Percentiles rank a stretch among this genome's conserved stretches.
These are phyloP conservation scores for Myotis davidii DNA, from an alignment of 2,113 vertebrate genomes.

Conservation along the genomic window DNA sequence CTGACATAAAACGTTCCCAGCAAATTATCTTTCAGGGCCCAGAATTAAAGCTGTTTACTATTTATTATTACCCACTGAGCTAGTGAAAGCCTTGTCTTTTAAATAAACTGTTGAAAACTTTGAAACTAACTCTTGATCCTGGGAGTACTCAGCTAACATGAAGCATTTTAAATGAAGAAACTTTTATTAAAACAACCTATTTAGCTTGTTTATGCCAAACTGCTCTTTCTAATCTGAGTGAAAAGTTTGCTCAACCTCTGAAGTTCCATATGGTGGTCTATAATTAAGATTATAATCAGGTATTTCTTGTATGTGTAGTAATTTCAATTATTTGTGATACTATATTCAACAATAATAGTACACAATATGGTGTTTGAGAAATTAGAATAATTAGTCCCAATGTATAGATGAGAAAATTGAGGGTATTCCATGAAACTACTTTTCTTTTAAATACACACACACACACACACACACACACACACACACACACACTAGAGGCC, in stretches of 20 bases:
- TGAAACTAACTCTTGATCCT: neutral
- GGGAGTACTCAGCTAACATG: neutral
- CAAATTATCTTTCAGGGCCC: neutral
- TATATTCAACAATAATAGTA: neutral
- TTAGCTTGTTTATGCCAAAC: neutral
- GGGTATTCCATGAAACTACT: neutral
- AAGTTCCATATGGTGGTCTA: neutral
- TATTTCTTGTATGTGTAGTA: neutral
- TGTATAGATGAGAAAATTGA: neutral
- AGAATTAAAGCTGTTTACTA: neutral
- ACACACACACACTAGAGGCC: no score
- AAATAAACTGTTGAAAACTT: constrained; percentile 13
- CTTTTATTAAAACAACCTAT: neutral
- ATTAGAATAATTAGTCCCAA: neutral
- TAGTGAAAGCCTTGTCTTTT: neutral
- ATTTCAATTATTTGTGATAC: neutral
- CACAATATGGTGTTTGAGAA: neutral
- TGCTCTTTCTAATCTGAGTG: neutral
- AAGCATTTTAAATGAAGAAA: constrained; percentile 11
- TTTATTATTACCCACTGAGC: neutral
- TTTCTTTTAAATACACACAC: neutral
- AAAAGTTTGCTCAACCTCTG: neutral
- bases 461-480: no score
- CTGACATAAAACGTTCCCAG: neutral
- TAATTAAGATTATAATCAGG: neutral